These are phyloP conservation scores for Alexandromys fortis DNA, from an alignment of 2,113 vertebrate genomes.

Conservation along the genomic window DNA sequence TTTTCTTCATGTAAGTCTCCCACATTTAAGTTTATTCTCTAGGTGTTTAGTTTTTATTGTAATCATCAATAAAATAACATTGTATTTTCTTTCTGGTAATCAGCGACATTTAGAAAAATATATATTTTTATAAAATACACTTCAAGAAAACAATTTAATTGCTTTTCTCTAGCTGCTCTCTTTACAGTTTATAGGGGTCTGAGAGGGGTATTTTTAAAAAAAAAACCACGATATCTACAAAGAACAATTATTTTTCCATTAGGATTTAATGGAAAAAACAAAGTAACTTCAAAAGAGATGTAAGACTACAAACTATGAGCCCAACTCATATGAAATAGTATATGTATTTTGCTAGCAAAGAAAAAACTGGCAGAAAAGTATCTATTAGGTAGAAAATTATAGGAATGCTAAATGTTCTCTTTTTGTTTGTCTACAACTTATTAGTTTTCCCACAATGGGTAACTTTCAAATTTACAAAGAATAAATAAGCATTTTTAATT, in stretches of 20 bases:
- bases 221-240: background rate
- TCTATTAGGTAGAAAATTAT: background rate
- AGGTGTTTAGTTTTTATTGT: background rate
- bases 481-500: background rate
- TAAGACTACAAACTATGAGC: slow-evolving; percentile 1
- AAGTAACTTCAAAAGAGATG: background rate
- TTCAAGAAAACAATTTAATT: slow-evolving; percentile 19
- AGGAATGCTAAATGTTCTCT: background rate
- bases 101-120: background rate
- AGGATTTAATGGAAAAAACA: slow-evolving; percentile 29
- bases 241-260: slow-evolving; percentile 33
- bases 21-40: background rate
- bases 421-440: background rate
- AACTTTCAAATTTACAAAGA: slow-evolving; percentile 48
- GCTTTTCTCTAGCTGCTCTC: background rate
- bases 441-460: slow-evolving; percentile 8
- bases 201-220: background rate
- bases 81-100: background rate
- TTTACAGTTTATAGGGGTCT: background rate
- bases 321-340: background rate
- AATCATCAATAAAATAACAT: slow-evolving; percentile 5
- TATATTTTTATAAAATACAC: slow-evolving; percentile 19
- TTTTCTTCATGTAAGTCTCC: background rate
- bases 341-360: slow-evolving; percentile 15
- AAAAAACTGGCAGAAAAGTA: slow-evolving; percentile 1